phyloP scores from a whole-genome alignment of 1,140 invertebrate genomes.

The Pogonomyrmex californicus region DNA sequence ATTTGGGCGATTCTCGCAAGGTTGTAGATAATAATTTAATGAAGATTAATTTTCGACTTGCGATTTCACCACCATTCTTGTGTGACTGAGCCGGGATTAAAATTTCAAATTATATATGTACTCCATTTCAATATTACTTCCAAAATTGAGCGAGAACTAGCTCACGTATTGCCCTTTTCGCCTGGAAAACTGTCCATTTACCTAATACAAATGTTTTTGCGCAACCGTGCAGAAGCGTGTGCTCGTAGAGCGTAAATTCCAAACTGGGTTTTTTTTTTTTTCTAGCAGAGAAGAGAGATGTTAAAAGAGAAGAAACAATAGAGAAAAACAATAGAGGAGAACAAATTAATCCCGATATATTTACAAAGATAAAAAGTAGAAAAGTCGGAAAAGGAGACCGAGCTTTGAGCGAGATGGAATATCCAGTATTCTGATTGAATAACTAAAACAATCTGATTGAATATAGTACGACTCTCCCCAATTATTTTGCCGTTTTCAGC shows the following conservation, averaged over 20 bases:
- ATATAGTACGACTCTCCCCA: background rate
- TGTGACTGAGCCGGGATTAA: background rate
- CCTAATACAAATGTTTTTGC: slow-evolving; percentile 25
- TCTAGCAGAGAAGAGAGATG: background rate
- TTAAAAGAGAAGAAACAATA: background rate
- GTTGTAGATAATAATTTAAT: background rate
- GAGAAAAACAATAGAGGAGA: background rate
- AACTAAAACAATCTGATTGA: background rate
- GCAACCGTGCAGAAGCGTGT: slow-evolving; percentile 16
- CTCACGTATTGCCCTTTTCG: background rate
- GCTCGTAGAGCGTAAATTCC: slow-evolving; percentile 9
- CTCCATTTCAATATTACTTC: slow-evolving; percentile 5
- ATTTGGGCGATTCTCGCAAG: background rate
- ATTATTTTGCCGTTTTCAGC: background rate
- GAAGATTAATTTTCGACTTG: background rate
- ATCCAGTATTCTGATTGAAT: background rate
- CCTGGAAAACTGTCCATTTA: background rate
- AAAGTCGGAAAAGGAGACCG: background rate
- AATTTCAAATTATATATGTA: slow-evolving; percentile 2
- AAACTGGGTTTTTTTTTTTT: background rate
- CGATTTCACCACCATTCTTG: background rate
- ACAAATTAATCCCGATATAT: background rate
- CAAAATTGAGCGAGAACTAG: background rate
- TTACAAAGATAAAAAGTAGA: background rate
- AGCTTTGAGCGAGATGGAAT: background rate